Evolutionary conservation across 2,113 vertebrate species (phyloP).

Genomic region (Alexandromys fortis): DNA sequence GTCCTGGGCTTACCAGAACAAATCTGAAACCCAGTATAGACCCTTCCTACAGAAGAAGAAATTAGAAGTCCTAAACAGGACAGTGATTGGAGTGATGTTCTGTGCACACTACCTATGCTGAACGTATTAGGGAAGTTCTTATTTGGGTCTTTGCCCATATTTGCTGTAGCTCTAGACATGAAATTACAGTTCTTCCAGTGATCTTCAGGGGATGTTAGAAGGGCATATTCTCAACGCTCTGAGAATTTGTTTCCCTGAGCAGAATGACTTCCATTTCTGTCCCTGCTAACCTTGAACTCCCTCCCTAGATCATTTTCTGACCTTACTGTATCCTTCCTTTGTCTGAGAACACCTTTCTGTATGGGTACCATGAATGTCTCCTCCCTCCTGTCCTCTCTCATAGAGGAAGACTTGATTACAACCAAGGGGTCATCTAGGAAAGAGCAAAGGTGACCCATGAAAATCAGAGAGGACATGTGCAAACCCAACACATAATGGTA

Average conservation of each 20-base stretch:
- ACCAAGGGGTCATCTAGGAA: neutral
- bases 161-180: neutral
- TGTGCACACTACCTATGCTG: too few species aligned
- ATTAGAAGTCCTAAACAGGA: too few species aligned
- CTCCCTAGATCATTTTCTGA: neutral
- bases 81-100: too few species aligned
- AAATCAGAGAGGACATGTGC: neutral
- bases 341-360: neutral
- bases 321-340: neutral
- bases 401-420: neutral
- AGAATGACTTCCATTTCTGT: neutral
- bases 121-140: too few species aligned
- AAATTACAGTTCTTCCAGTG: neutral
- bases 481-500: too few species aligned
- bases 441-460: neutral
- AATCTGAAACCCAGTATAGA: too few species aligned
- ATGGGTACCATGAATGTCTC: neutral
- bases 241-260: neutral
- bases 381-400: neutral
- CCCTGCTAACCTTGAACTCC: neutral
- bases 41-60: too few species aligned
- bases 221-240: too few species aligned
- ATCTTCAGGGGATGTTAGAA: neutral
- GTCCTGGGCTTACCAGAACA: too few species aligned
- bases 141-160: neutral